phyloP scores from a whole-genome alignment of 2,797 vertebrate species.

The Aphelocoma californica region DNA sequence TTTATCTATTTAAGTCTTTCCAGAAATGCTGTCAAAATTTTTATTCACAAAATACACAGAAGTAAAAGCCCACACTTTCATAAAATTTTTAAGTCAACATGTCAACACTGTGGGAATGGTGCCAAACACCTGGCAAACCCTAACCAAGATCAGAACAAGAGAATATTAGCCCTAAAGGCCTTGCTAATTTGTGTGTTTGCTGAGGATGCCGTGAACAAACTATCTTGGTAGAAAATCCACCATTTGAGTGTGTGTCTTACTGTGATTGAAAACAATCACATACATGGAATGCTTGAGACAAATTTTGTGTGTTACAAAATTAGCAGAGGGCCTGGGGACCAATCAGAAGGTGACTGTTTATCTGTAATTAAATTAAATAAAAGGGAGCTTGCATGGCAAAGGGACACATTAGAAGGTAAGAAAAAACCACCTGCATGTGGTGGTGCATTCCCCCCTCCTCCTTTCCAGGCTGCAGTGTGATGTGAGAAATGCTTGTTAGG shows the following conservation, averaged over 20 bases:
- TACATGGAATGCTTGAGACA: neutral
- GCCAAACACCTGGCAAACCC: neutral
- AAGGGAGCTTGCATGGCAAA: neutral
- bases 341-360: neutral
- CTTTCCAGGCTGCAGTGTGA: neutral
- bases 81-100: neutral
- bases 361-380: neutral
- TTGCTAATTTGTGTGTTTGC: neutral
- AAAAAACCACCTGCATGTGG: neutral
- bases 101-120: neutral
- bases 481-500: neutral
- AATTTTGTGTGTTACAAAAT: neutral
- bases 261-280: neutral
- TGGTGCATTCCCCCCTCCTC: no score
- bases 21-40: neutral
- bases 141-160: neutral
- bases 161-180: neutral
- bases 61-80: neutral
- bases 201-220: neutral
- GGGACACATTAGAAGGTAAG: neutral
- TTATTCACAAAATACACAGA: neutral
- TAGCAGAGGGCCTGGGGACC: neutral
- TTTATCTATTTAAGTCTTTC: neutral
- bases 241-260: neutral
- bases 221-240: neutral